phyloP scores from a whole-genome alignment of 2,888 invertebrate genomes.

The Drosophila meridiana region DNA sequence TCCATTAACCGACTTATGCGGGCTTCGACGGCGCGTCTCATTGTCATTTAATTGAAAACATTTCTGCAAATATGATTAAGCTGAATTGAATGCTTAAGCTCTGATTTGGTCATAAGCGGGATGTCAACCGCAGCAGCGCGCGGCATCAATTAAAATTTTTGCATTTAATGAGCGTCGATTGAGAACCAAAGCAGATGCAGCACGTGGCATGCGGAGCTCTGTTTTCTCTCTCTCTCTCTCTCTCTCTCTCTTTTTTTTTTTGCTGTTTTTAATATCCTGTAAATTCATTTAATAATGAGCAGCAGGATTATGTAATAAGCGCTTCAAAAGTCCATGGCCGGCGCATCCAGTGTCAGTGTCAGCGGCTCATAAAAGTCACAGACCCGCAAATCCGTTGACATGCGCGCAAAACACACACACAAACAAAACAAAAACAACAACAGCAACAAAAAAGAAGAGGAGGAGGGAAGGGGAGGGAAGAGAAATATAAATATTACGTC shows the following conservation, averaged over 20 bases:
- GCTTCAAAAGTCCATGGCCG: slow-evolving; percentile 33
- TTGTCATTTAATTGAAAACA: slow-evolving; percentile 58
- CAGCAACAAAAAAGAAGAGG: too few species aligned
- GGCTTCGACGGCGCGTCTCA: slow-evolving; percentile 33
- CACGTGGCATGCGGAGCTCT: not conserved
- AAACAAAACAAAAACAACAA: slow-evolving; percentile 1
- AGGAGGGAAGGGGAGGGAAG: too few species aligned
- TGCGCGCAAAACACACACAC: slow-evolving; percentile 9
- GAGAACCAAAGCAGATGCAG: slow-evolving; percentile 30
- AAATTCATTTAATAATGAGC: slow-evolving; percentile 69
- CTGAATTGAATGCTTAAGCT: slow-evolving; percentile 39
- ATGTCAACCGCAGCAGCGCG: slow-evolving; percentile 18
- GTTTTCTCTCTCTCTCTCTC: too few species aligned
- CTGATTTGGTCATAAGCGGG: slow-evolving; percentile 36
- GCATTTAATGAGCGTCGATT: slow-evolving; percentile 52
- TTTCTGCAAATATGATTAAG: slow-evolving; percentile 62
- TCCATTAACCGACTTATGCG: slow-evolving; percentile 65
- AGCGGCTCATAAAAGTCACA: slow-evolving; percentile 53
- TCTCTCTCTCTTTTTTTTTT: too few species aligned
- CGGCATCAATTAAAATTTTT: slow-evolving; percentile 54
- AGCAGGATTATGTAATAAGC: slow-evolving; percentile 59
- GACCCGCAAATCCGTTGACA: slow-evolving; percentile 57
- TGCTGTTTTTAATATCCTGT: slow-evolving; percentile 51
- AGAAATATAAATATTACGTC: too few species aligned
- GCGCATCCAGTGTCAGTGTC: slow-evolving; percentile 28